Evolutionary conservation across 1,140 invertebrate species (phyloP), one percentile per base, ranked within the genome.

Genomic region (Conus ventricosus): DNA sequence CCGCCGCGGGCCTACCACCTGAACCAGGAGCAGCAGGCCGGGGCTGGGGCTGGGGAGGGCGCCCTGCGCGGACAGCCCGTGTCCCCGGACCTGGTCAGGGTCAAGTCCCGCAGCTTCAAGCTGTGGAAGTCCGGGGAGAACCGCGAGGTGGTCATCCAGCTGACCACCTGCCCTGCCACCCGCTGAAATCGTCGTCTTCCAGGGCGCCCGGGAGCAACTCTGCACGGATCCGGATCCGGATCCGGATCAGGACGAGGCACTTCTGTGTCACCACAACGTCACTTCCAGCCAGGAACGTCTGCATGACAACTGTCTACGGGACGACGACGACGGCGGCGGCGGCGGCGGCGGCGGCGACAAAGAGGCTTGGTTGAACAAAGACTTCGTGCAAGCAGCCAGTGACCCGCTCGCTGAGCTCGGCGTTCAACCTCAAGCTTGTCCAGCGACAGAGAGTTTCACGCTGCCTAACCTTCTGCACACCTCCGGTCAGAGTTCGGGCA

Each of bases 91-190:
- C 63, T 67, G 84, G 84, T 54, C 11, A 53, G 15, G 4, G 71
- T 17, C 63, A 15, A 15, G 83, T n/a, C n/a, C 25, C 13, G 75
- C 53, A 54, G 67, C 7, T 55, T 87, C 51, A 87, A 78, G 85
- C n/a, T 55, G 67, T 87, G 67, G 85, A 87, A 57, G 71, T 20
- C 71, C 10, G 13, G 71, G 3, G 85, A 57, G 15, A 20, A 57
- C 5, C n/a, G 55, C 23, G 17, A 6, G 15, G 85, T 87, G 17
- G 51, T 87, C 23, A 87, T 87, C 85, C 67, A 87, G 53, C 71
- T 87, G 75, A 80, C 39, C 39, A 27, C 85, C n/a, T 87, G 67
- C 23, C 39, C 60, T 63, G 11, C 60, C 60, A 20, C 60, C 1
- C 1, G 4, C 17, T n/a, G 39, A 54, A n/a, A 11, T 63, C 60